Percentiles rank a stretch among this genome's conserved stretches.
These are phyloP conservation scores for Mustela lutreola DNA, from an alignment of 2,113 vertebrate genomes.

Conservation along the genomic window DNA sequence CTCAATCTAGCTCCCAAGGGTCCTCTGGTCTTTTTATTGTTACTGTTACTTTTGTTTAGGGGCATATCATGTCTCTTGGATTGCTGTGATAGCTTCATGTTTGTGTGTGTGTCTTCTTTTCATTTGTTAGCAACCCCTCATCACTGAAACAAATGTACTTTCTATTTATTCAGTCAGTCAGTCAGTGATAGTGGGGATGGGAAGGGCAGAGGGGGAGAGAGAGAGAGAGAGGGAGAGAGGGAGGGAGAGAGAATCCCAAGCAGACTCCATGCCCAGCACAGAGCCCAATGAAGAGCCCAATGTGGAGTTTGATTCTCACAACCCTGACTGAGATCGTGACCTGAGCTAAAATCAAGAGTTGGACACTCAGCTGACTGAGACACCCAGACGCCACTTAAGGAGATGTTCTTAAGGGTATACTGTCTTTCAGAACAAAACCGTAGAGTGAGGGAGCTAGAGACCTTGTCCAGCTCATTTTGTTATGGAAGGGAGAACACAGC, in stretches of 20 bases:
- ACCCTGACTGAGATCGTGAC: neutral
- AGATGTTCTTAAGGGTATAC: neutral
- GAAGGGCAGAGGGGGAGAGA: neutral
- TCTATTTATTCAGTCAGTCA: no score
- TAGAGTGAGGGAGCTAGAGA: neutral
- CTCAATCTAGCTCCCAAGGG: accelerated
- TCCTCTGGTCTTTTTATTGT: neutral
- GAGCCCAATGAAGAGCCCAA: neutral
- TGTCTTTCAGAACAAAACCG: neutral
- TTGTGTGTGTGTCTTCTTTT: neutral
- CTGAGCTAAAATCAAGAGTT: neutral
- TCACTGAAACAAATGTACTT: neutral
- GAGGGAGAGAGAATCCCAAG: neutral
- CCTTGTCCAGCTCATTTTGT: neutral
- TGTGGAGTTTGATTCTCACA: neutral
- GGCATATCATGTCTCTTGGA: neutral
- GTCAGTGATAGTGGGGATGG: neutral
- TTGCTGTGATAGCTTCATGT: neutral
- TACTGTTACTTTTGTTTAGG: neutral
- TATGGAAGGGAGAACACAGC: neutral
- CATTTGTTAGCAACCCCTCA: neutral
- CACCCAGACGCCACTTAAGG: neutral
- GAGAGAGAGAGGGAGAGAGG: neutral
- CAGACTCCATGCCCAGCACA: neutral
- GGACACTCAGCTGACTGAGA: neutral